Conservation (phyloP, 2,113 vertebrate genomes). For the Chionomys nivalis region DNA sequence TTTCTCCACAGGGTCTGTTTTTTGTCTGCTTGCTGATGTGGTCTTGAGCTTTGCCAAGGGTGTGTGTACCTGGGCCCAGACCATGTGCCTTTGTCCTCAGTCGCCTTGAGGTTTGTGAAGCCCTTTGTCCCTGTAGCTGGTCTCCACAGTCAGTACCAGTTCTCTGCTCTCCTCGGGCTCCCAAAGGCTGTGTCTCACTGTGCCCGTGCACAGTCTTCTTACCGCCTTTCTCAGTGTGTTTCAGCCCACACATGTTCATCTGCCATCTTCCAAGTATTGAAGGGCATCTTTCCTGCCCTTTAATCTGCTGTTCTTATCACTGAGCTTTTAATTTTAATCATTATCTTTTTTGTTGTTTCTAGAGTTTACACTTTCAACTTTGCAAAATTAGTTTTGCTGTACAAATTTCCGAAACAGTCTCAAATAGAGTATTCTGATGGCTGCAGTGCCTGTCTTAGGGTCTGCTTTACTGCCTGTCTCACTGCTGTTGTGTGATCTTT, state of each 20-base stretch:
- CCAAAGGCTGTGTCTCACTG: not conserved
- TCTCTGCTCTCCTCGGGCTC: not conserved
- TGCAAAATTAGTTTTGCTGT: not conserved
- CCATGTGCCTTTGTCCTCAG: too few species aligned
- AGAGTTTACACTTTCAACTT: not conserved
- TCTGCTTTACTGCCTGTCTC: not conserved
- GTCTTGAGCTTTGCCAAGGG: not conserved
- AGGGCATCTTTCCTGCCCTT: fast-evolving
- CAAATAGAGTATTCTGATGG: not conserved
- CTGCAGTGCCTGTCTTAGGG: not conserved
- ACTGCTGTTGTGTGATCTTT: not conserved
- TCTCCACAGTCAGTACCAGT: not conserved
- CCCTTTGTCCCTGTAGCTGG: too few species aligned
- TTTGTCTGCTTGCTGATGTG: not conserved
- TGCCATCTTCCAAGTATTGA: not conserved
- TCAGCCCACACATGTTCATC: not conserved
- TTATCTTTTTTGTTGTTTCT: not conserved
- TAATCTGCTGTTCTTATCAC: not conserved
- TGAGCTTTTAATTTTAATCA: not conserved
- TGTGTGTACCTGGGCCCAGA: not conserved
- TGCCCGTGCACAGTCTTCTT: not conserved
- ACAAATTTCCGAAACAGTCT: not conserved
- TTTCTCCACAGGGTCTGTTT: not conserved
- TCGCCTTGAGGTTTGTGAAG: not conserved
- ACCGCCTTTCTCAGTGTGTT: not conserved